Percentiles rank a stretch among this genome's conserved stretches.
phyloP scores from a whole-genome alignment of 2,113 vertebrate genomes.

The Hippopotamus amphibius region DNA sequence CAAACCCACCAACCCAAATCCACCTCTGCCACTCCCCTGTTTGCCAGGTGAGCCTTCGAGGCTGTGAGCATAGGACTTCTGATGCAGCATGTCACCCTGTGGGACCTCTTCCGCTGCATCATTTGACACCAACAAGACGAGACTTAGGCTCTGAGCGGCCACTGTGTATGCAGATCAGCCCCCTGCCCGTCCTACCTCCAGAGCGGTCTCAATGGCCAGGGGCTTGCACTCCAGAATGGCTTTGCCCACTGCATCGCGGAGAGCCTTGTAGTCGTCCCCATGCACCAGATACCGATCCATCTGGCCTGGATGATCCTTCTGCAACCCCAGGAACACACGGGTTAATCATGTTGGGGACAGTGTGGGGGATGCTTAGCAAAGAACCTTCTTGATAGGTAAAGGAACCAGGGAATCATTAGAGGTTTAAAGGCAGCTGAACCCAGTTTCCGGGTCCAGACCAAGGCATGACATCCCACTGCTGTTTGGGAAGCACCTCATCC shows the following conservation, averaged over 20 bases:
- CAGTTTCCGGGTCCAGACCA: rapidly evolving
- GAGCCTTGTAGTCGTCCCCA: constrained; percentile 88
- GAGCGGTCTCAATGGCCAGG: constrained; percentile 78
- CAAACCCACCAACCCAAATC: not conserved
- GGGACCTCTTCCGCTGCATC: not conserved
- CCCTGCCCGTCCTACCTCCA: constrained; percentile 86
- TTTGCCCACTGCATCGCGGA: constrained; percentile 90
- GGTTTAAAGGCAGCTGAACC: not conserved
- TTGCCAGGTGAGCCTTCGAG: rapidly evolving
- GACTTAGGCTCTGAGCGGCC: not conserved
- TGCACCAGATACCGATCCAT: constrained; percentile 92
- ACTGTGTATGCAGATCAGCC: not conserved
- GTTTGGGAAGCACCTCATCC: not conserved
- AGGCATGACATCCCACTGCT: not conserved
- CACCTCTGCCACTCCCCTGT: rapidly evolving
- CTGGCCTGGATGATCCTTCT: constrained; percentile 76
- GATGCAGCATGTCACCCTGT: rapidly evolving
- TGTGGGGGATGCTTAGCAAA: rapidly evolving
- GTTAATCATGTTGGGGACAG: rapidly evolving
- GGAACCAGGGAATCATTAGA: not conserved
- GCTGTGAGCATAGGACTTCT: rapidly evolving
- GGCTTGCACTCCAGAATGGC: constrained; percentile 86
- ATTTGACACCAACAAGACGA: no score
- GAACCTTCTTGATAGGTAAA: not conserved
- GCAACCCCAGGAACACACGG: not conserved